Conservation (phyloP, 2,888 invertebrate species). For the Cosmia trapezina region DNA sequence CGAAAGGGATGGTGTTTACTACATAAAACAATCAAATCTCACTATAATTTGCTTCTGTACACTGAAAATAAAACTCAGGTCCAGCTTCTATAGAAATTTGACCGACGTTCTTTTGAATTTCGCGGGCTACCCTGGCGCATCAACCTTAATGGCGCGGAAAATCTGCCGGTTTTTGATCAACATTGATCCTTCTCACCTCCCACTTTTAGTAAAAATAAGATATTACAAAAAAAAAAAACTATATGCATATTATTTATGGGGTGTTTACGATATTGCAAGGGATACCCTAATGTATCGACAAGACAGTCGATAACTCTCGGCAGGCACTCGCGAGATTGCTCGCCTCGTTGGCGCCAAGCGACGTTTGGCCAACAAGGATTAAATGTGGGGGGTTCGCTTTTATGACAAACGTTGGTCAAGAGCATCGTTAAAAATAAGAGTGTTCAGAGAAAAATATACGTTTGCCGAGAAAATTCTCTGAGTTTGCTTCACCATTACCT, state of each 20-base stretch:
- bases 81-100: too few relatives aligned
- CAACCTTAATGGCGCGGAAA: too few relatives aligned
- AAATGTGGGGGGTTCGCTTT: conserved; percentile 36
- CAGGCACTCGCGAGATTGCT: conserved; percentile 67
- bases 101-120: too few relatives aligned
- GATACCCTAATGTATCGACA: conserved; percentile 57
- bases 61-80: too few relatives aligned
- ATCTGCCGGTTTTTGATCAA: too few relatives aligned
- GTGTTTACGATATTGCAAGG: conserved; percentile 60
- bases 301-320: conserved; percentile 65
- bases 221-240: conserved; percentile 18
- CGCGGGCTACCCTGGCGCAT: too few relatives aligned
- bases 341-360: conserved; percentile 64
- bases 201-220: conserved; percentile 17
- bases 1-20: too few relatives aligned
- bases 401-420: conserved; percentile 52
- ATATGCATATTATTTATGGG: conserved; percentile 49
- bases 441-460: not conserved
- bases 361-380: conserved; percentile 49
- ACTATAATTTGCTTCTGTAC: too few relatives aligned
- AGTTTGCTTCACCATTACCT: not conserved
- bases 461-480: not conserved
- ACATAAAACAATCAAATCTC: too few relatives aligned
- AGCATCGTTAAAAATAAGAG: conserved; percentile 40
- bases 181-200: not conserved